Evolutionary conservation across 1,140 invertebrate species (phyloP), one percentile per base, ranked within the genome.

Genomic region (Euwallacea fornicatus): DNA sequence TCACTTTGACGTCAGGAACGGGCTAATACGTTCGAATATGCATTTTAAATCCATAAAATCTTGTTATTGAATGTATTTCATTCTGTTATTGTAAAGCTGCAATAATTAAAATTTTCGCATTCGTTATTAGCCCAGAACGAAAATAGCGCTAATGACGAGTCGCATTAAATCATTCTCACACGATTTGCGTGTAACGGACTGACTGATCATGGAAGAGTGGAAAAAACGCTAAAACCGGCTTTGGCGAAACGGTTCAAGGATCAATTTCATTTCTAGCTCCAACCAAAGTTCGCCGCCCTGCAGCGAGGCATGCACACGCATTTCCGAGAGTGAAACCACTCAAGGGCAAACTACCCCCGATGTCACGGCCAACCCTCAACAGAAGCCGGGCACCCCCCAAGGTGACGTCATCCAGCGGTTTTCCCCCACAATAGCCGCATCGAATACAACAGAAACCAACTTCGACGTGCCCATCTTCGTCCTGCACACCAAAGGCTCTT

Each of bases 401-500:
- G 54, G 50, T 9, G 72, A 75, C 50, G 72, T 69, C 6, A 55
- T 74, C 3, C 73, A 72, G 8, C 61, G 66, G 33, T 76, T 76
- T 64, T 79, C 78, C 71, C 9, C 72, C 63, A 58, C 61, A 46
- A 54, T 53, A 21, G 33, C 16, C 44, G 33, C 13, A 13, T 59
- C 42, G 11, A 67, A 54, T 42, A 59, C 55, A 8, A 43, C 42
- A 76, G 76, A 82, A 3, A 82, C 83, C 64, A 84, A 84, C 66
- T 83, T 83, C 43, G 81, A 78, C 62, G 86, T 94, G 4, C 92
- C 93, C 1, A 91, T 93, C 21, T 95, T 95, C 79, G 91, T 91
- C 0, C 82, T 95, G 0, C 93, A 95, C 81, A 88, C 91, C 21
- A 86, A 90, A 81, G 94, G 95, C 13, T 89, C 91, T n/a, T 97